These are phyloP conservation scores for Spodoptera exigua DNA, from an alignment of 2,888 invertebrate genomes.

Conservation along the genomic window DNA sequence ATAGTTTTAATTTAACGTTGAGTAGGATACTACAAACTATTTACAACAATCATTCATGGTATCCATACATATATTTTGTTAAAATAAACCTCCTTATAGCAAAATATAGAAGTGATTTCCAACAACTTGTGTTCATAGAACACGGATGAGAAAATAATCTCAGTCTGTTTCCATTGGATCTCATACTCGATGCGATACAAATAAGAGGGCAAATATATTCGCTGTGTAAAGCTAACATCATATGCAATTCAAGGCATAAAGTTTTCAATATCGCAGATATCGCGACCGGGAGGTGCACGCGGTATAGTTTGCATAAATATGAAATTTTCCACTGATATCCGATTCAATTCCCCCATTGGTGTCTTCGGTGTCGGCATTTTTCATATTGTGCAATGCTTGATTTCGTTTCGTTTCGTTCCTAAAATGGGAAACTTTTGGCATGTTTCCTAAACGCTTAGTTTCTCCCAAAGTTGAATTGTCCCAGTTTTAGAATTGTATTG, in stretches of 20 bases:
- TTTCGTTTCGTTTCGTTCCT: constrained; percentile 30
- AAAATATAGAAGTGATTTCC: constrained; percentile 2
- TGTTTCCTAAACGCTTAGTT: constrained; percentile 33
- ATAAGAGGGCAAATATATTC: constrained; percentile 43
- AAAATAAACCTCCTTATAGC: too few species aligned
- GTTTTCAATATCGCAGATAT: constrained; percentile 71
- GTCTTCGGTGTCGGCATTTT: constrained; percentile 59
- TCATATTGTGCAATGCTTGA: constrained; percentile 55
- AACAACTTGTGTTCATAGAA: constrained; percentile 3
- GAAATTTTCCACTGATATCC: constrained; percentile 70
- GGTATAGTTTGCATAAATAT: constrained; percentile 74
- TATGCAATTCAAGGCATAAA: constrained; percentile 58
- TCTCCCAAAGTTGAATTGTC: constrained; percentile 16
- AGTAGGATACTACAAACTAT: too few species aligned
- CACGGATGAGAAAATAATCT: constrained; percentile 24
- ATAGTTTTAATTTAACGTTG: too few species aligned
- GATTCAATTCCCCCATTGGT: constrained; percentile 68
- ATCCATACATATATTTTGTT: too few species aligned
- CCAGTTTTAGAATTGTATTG: constrained; percentile 10
- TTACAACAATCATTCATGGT: too few species aligned
- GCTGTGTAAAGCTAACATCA: constrained; percentile 51
- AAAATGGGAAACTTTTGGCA: constrained; percentile 40
- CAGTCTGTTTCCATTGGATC: constrained; percentile 24
- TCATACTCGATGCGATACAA: constrained; percentile 30
- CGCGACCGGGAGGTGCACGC: constrained; percentile 63